Evolutionary conservation across 2,888 invertebrate genomes (phyloP).

Genomic region (Piscicola geometra): DNA sequence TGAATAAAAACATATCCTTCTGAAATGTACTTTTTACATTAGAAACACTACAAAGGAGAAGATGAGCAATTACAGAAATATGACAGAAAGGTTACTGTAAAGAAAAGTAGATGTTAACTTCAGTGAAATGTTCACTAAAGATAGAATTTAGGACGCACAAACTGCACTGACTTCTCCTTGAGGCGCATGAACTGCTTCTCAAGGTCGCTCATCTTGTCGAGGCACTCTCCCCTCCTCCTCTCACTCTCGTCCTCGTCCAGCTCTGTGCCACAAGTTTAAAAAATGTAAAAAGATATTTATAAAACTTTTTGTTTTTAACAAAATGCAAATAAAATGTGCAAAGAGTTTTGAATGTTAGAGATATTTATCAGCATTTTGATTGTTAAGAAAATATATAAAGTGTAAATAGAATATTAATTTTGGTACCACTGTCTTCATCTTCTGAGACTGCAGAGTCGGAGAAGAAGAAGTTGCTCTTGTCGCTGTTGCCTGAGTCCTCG

Average conservation of each 20-base stretch:
- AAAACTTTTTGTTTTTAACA: background rate
- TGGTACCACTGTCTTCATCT: constrained; percentile 27
- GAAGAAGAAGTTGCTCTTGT: constrained; percentile 23
- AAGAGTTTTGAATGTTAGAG: too few species aligned
- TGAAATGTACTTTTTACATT: too few species aligned
- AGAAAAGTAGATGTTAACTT: background rate
- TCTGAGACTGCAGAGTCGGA: constrained; percentile 29
- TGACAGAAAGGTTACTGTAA: background rate
- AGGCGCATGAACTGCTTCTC: constrained; percentile 24
- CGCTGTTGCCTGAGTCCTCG: constrained; percentile 21
- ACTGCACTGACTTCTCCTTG: constrained; percentile 26
- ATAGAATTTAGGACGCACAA: background rate
- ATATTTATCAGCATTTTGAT: too few species aligned
- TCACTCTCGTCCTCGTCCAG: constrained; percentile 24
- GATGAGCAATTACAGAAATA: background rate
- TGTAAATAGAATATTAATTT: background rate
- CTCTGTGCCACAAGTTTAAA: too few species aligned
- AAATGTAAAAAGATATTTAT: background rate
- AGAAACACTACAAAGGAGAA: background rate
- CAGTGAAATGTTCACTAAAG: background rate
- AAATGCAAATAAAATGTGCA: too few species aligned
- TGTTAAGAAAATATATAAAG: too few species aligned
- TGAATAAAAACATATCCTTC: too few species aligned
- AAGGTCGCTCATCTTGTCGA: constrained; percentile 13
- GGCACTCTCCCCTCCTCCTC: constrained; percentile 7